Conservation (phyloP, 1,140 invertebrate genomes). For the Drosophila funebris region DNA sequence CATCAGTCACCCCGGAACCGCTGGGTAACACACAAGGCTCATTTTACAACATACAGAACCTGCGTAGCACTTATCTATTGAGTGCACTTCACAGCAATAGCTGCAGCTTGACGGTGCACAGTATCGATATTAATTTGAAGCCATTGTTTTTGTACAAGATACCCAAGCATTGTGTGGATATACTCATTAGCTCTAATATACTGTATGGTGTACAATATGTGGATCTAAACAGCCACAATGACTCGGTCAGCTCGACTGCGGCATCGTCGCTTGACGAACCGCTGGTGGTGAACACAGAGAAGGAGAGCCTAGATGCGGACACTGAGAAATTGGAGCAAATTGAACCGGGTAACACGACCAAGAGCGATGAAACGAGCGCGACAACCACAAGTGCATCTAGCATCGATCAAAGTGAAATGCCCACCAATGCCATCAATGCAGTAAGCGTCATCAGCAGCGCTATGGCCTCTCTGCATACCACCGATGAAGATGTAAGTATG, state of each 20-base stretch:
- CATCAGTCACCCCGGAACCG: conserved; percentile 74
- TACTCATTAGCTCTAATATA: conserved; percentile 81
- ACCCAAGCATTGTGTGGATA: conserved; percentile 83
- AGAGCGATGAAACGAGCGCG: conserved; percentile 71
- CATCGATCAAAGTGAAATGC: conserved; percentile 67
- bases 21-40: conserved; percentile 73
- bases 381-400: conserved; percentile 64
- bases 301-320: conserved; percentile 74
- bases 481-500: conserved; percentile 72
- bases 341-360: conserved; percentile 28
- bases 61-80: conserved; percentile 75
- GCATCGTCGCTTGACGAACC: conserved; percentile 54
- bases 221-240: conserved; percentile 50
- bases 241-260: conserved; percentile 47
- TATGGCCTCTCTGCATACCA: conserved; percentile 73
- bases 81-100: conserved; percentile 80
- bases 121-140: conserved; percentile 87
- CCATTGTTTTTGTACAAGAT: conserved; percentile 90
- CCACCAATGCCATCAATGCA: conserved; percentile 74
- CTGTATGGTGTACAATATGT: conserved; percentile 81
- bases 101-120: conserved; percentile 85
- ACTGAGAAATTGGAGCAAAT: conserved; percentile 65
- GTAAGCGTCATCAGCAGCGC: conserved; percentile 81
- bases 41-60: conserved; percentile 78
- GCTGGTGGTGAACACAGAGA: conserved; percentile 64